Conservation (phyloP, 2,797 vertebrate genomes). For the Crocodylus rhombifer region DNA sequence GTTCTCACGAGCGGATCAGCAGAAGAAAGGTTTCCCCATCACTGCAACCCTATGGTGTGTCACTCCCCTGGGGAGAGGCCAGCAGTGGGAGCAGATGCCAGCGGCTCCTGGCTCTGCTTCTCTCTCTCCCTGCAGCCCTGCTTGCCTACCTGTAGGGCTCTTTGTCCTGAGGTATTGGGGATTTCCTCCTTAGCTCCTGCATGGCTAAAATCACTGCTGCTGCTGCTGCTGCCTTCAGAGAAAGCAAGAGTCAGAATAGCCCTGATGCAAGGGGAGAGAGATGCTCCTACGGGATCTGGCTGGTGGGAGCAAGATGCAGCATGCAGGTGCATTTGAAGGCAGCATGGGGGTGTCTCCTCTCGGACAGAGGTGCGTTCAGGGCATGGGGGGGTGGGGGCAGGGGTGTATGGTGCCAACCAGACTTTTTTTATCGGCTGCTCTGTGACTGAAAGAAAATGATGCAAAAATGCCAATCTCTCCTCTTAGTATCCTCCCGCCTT, state of each 20-base stretch:
- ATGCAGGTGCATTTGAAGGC: background rate
- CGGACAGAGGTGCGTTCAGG: background rate
- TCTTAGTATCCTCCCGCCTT: background rate
- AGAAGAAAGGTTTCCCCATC: background rate
- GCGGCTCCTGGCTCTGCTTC: background rate
- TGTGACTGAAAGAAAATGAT: background rate
- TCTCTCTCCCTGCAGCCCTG: accelerated
- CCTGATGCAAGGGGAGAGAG: background rate
- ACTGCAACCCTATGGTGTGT: background rate
- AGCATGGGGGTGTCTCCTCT: background rate
- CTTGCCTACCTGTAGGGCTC: background rate
- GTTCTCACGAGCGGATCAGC: background rate
- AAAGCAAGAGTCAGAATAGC: slow-evolving; percentile 9
- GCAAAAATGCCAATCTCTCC: slow-evolving; percentile 27
- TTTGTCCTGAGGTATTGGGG: background rate
- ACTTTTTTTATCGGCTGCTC: background rate
- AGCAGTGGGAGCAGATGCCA: background rate
- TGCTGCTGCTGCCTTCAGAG: background rate
- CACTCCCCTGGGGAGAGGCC: background rate
- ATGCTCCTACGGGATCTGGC: background rate
- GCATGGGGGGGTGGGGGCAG: accelerated
- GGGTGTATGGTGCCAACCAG: background rate
- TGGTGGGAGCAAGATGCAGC: background rate
- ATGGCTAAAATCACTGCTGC: background rate
- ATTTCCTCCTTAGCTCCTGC: background rate